Base-by-base conservation (phyloP, 2,888 invertebrate genomes). In the Mycalesis mineus region DNA sequence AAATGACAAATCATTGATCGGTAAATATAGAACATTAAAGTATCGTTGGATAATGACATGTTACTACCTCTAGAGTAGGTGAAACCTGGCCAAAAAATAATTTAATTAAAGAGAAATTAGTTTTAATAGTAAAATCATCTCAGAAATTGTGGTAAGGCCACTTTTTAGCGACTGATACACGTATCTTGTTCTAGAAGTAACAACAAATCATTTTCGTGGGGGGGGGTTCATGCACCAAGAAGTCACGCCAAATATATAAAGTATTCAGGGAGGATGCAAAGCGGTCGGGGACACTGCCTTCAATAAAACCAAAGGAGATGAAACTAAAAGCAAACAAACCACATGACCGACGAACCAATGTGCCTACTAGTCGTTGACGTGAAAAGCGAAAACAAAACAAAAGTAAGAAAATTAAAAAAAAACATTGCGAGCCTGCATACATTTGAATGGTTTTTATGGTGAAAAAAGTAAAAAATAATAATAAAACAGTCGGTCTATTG, bases 271-370 rank as follows among this genome's bases (percentile, higher is more conserved):
- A 76, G 80, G 88, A 90, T 89, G 88, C 89, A 89, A 89, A 90
- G 89, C 89, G 78, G 83, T 86, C 88, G 88, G 89, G 89, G 89
- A 88, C 88, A 88, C 88, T 89, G 89, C 88, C 88, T 89, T 88
- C 88, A 88, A 84, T 86, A 83, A 83, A 88, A 88, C 80, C 86
- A 86, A 84, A 87, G 85, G 88, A 88, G 87, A 82, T 82, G 71
- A 71, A 71, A 74, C 73, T 74, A 76, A 72, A 78, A 75, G 78
- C 76, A 78, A 84, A 84, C 66, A 75, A 79, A 81, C 70, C 71
- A 80, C 77, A 82, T 75, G 73, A 79, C 79, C 80, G 77, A 77
- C 75, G 68, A 36, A 9, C 11, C 11, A 11, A 11, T 36, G 74
- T 69, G 71, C 82, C 50, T 84, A 80, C 77, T 61, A 76, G 74